A percentile compares a stretch with the other conserved stretches of the same genome.
These are phyloP conservation scores for Drosophila suboccidentalis DNA, from an alignment of 2,888 invertebrate species.

Conservation along the genomic window DNA sequence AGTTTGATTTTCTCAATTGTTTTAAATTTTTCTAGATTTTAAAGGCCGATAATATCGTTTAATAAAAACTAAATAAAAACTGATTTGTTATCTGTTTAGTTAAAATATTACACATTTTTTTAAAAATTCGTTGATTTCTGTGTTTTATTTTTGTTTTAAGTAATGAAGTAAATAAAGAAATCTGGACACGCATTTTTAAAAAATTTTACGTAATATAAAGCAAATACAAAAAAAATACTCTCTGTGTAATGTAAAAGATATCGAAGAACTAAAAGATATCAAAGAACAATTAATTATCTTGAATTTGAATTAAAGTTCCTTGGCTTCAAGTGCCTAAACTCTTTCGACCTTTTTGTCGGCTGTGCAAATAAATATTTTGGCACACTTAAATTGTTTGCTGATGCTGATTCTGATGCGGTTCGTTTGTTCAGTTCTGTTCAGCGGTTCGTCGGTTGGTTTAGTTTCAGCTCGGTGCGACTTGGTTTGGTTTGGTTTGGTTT, in stretches of 20 bases:
- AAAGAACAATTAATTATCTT: background rate
- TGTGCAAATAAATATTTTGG: constrained; percentile 30
- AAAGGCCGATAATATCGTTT: no score
- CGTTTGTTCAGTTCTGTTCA: constrained; percentile 29
- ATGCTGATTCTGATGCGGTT: constrained; percentile 45
- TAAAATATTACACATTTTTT: no score
- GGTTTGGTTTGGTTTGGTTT: constrained; percentile 8
- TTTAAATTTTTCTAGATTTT: no score
- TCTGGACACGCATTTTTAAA: no score
- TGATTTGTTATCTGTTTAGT: no score
- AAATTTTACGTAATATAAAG: background rate
- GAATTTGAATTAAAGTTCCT: background rate
- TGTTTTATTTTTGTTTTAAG: no score
- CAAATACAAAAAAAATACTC: background rate
- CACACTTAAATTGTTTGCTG: constrained; percentile 40
- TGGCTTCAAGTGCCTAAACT: background rate
- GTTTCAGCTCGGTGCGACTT: constrained; percentile 14
- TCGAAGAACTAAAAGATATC: background rate
- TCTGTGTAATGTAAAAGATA: background rate
- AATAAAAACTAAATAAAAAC: no score
- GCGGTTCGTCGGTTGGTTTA: constrained; percentile 28
- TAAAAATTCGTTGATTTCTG: no score
- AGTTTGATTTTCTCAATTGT: no score
- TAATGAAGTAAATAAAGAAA: no score
- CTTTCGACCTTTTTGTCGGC: constrained; percentile 33